Evolutionary conservation across 2,113 vertebrate species (phyloP), one percentile per base, ranked within the genome.

Genomic region (Ochotona curzoniae): DNA sequence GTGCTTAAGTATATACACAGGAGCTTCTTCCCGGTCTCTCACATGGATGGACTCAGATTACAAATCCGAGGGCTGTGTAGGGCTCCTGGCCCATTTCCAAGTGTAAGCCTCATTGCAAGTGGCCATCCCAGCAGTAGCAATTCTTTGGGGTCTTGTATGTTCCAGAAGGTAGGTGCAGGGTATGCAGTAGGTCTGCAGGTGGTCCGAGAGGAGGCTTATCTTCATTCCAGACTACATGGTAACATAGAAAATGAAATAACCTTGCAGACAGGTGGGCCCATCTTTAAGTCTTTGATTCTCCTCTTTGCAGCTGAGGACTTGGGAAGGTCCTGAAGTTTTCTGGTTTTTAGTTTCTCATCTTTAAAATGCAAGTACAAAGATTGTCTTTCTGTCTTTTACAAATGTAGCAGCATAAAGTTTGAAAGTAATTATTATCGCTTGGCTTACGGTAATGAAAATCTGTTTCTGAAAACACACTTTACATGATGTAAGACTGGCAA

Each of bases 321-420:
- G 47, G 47, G 20, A 32, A 38, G 4, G 5, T n/a, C 78, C 60
- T 60, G 20, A 47, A 86, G 49, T 76, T 93, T 18, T 89, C n/a
- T 73, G 44, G 5, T n/a, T 90, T 89, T 85, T 61, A 49, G 51
- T 79, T 83, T 93, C 12, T 76, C 26, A 38, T 83, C 44, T 89
- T 85, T 92, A 64, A 87, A 57, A 44, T 73, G 13, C 15, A 9
- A 54, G 4, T 75, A 4, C 73, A 82, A 83, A 3, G 2, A 75
- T 60, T 60, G 76, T 84, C 32, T 87, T 44, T 82, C 9, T 44
- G 47, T 30, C 73, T 63, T 76, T 14, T 81, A 30, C 78, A 93
- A 86, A 73, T 74, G 38, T 47, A 94, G 21, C 35, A 17, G 51
- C 44, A 51, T 54, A 44, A 28, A 80, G 26, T 70, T 2, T 5